Percentiles rank a stretch among this genome's conserved stretches.
phyloP scores from a whole-genome alignment of 2,888 invertebrate species.

The Leptogaster cylindrica region DNA sequence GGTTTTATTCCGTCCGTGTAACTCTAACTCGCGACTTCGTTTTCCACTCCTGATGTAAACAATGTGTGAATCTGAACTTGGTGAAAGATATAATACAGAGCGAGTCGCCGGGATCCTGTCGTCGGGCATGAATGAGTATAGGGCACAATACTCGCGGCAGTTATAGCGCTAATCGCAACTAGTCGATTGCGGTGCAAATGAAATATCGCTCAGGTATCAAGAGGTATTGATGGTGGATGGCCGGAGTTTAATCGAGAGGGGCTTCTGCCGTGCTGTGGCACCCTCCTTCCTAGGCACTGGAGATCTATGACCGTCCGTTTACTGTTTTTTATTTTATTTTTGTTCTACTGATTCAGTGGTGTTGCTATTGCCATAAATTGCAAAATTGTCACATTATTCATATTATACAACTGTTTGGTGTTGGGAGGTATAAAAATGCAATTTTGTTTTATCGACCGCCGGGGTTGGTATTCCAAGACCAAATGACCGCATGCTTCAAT shows the following conservation, averaged over 20 bases:
- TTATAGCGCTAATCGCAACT: constrained; percentile 26
- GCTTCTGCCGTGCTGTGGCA: constrained; percentile 10
- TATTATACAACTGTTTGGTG: constrained; percentile 53
- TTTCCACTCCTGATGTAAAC: constrained; percentile 48
- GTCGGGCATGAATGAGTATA: constrained; percentile 2
- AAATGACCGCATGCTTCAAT: constrained; percentile 33
- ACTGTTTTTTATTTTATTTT: constrained; percentile 6
- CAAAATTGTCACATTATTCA: constrained; percentile 62
- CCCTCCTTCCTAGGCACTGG: not conserved
- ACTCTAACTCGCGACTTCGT: constrained; percentile 30
- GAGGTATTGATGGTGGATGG: not conserved
- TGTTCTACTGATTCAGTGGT: constrained; percentile 24
- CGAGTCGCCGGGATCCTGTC: not conserved
- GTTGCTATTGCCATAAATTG: constrained; percentile 54
- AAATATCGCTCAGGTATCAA: constrained; percentile 37
- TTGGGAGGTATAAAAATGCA: constrained; percentile 23
- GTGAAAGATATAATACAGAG: constrained; percentile 35
- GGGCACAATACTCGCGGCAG: not conserved
- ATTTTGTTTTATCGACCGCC: constrained; percentile 28
- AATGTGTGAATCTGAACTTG: constrained; percentile 51
- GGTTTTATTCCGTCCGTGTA: not conserved
- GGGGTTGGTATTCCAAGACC: constrained; percentile 3
- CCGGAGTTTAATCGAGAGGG: constrained; percentile 7
- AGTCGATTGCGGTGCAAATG: constrained; percentile 42
- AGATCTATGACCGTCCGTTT: not conserved